phyloP scores from a whole-genome alignment of 2,113 vertebrate genomes.

The Rattus norvegicus region DNA sequence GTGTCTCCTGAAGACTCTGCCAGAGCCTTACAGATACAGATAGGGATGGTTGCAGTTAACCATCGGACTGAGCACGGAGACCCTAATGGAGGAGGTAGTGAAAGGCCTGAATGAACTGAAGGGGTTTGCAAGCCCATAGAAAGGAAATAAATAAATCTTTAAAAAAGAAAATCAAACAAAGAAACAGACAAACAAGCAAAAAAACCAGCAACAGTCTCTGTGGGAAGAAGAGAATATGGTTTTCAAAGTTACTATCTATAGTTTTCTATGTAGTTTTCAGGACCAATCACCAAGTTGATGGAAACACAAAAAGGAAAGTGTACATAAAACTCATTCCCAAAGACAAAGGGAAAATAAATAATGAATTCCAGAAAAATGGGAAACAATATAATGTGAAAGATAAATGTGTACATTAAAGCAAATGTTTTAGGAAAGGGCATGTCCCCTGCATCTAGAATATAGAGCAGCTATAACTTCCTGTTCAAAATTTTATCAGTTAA shows the following conservation, averaged over 20 bases:
- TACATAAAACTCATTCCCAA: background rate
- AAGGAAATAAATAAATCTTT: too few relatives aligned
- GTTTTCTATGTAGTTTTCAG: background rate
- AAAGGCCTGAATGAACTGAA: too few relatives aligned
- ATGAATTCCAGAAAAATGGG: background rate
- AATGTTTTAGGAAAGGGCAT: background rate
- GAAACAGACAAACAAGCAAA: too few relatives aligned
- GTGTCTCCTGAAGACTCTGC: too few relatives aligned
- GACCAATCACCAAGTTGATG: background rate
- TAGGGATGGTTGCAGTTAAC: too few relatives aligned
- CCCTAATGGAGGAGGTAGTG: too few relatives aligned
- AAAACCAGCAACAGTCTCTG: too few relatives aligned
- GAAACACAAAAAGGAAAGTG: background rate
- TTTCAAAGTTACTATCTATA: background rate
- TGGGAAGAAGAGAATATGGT: background rate
- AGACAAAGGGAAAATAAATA: background rate
- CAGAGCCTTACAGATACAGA: too few relatives aligned
- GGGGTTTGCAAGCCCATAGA: too few relatives aligned
- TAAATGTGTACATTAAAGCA: background rate
- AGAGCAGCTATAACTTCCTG: background rate
- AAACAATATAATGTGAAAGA: background rate
- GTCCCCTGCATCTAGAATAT: background rate
- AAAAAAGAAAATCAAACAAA: too few relatives aligned
- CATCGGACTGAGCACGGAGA: too few relatives aligned
- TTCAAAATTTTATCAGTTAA: background rate